Evolutionary conservation across 2,888 invertebrate genomes (phyloP), one percentile per base, ranked within the genome.

Genomic region (Sarcophaga caerulescens): DNA sequence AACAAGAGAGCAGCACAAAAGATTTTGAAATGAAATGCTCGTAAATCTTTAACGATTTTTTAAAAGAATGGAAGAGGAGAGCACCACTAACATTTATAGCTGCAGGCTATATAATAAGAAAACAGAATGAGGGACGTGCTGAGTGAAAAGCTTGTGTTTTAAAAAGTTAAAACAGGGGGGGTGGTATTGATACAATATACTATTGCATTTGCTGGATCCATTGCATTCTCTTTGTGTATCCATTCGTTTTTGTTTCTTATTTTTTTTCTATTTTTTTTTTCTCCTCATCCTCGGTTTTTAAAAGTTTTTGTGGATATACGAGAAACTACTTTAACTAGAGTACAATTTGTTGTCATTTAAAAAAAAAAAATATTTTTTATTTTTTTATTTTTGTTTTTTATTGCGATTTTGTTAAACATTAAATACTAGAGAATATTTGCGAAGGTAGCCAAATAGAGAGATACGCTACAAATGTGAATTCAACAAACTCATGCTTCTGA

Each of bases 271-370:
- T 68, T 21, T 52, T 57, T 10, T 57, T 14, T 52, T 35, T 12
- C n/a, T 35, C 6, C 35, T 71, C 47, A 21, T 69, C n/a, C n/a
- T 11, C 23, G 23, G 47, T 52, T 23, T 71, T 35, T n/a, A n/a
- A 57, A 14, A 23, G 5, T 25, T 25, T 76, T 35, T 65, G 6
- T n/a, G 35, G 57, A 25, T 57, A 57, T 47, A 66, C 63, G 17
- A 25, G 25, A 45, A n/a, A 57, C 57, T 57, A n/a, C 23, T 68
- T 57, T 63, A 78, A 47, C 45, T 66, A 12, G 73, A 80, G 80
- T 80, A 66, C 80, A 80, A 80, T 80, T 66, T 80, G 73, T 73
- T 73, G 80, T 68, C 23, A 74, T 73, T 80, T 66, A 19, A 11
- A n/a, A 17, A 63, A 52, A 8, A 35, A 35, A 35, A 35, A 35